Base-by-base conservation (phyloP, 2,113 vertebrate genomes). In the Dascyllus trimaculatus region DNA sequence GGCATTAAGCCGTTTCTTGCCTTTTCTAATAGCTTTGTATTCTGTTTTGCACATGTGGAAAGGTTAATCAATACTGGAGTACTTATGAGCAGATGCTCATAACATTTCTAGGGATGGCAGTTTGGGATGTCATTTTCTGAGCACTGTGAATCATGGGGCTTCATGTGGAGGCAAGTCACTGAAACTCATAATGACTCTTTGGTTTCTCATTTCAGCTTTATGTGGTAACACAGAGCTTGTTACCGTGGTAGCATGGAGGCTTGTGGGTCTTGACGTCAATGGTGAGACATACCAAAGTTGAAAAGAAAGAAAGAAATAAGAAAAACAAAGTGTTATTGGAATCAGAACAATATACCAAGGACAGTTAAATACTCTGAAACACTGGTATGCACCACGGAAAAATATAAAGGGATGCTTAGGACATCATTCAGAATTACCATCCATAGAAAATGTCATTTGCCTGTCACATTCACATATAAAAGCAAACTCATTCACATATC, bases 161-260 rank as follows among this genome's bases (percentile, higher is more conserved):
- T 67, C 38, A 9, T 22, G 8, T 15, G 25, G 49, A 67, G 64
- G 14, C 26, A 40, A 29, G 75, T 66, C 67, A 35, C 10, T 45
- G 22, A 40, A 53, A 86, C 78, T 71, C 2, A 11, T 59, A 71
- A 75, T 15, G 45, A 69, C 35, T 48, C 59, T 58, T 66, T 17
- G 59, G 43, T 45, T 64, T 59, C 81, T 78, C 84, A 51, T 84
- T 77, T 65, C 48, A 43, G 69, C 58, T n/a, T 11, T 15, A 69
- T 46, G 72, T 32, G 62, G 65, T 21, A 17, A 46, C 57, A 14
- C 17, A 32, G 17, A 59, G 54, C 65, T 51, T 57, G 72, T 82
- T 82, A 71, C 75, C 10, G 21, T 62, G 77, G 82, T 3, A 68
- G 66, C 78, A 14, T 0, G 5, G n/a, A 60, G 65, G 56, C 26